These are phyloP conservation scores for Theretra japonica DNA, from an alignment of 2,888 invertebrate genomes.

Conservation along the genomic window DNA sequence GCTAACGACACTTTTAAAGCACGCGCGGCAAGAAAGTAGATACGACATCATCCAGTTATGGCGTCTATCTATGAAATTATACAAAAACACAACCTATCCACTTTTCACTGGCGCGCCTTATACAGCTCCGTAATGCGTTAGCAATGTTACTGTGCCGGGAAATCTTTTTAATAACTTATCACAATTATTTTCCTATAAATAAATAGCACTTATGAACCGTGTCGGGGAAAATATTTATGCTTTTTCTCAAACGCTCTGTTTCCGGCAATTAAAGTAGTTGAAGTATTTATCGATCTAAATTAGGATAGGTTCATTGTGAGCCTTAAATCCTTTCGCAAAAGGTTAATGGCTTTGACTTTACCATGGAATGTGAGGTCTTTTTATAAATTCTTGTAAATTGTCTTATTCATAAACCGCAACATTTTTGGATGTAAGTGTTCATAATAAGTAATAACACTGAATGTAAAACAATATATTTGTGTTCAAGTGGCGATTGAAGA, in stretches of 20 bases:
- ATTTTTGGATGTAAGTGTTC: slow-evolving; percentile 22
- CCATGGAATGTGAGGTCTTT: not conserved
- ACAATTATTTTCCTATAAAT: slow-evolving; percentile 28
- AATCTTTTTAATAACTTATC: slow-evolving; percentile 48
- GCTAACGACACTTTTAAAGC: slow-evolving; percentile 42
- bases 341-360: not conserved
- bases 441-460: slow-evolving; percentile 20
- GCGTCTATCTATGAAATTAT: slow-evolving; percentile 73
- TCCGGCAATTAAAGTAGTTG: not conserved
- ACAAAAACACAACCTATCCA: slow-evolving; percentile 63
- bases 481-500: slow-evolving; percentile 16
- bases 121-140: slow-evolving; percentile 63
- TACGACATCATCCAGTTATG: slow-evolving; percentile 66
- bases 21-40: slow-evolving; percentile 64
- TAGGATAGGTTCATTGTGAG: not conserved
- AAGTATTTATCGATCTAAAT: no score
- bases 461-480: slow-evolving; percentile 13
- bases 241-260: not conserved
- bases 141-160: slow-evolving; percentile 68
- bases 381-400: slow-evolving; percentile 7
- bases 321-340: not conserved
- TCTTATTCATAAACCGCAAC: slow-evolving; percentile 7
- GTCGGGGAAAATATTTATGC: not conserved
- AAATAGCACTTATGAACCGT: slow-evolving; percentile 21
- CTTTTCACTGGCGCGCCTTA: slow-evolving; percentile 76